Evolutionary conservation across 2,113 vertebrate genomes (phyloP).

Genomic region (Xyrauchen texanus): DNA sequence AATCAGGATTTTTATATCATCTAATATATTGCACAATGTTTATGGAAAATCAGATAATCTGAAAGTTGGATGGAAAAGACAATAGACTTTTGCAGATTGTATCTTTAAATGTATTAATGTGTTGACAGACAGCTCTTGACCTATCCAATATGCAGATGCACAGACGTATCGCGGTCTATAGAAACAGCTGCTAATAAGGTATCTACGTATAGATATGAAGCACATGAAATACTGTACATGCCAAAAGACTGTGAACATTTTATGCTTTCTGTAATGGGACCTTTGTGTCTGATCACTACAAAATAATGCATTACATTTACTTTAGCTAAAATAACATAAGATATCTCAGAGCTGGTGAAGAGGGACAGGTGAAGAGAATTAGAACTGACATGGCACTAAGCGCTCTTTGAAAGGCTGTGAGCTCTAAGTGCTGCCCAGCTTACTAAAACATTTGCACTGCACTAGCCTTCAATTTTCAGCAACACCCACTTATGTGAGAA

Average conservation of each 20-base stretch:
- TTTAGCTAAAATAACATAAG: constrained; percentile 17
- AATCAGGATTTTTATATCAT: no score
- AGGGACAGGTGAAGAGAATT: constrained; percentile 27
- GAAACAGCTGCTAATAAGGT: no score
- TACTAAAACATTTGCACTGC: constrained; percentile 21
- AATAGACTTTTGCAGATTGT: no score
- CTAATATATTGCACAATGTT: no score
- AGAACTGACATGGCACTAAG: constrained; percentile 35
- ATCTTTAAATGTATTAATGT: no score
- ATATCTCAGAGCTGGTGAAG: constrained; percentile 25
- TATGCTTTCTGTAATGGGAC: background rate
- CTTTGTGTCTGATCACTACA: background rate
- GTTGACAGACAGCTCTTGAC: no score
- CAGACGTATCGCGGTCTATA: no score
- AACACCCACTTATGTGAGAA: background rate
- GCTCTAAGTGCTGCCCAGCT: constrained; percentile 20
- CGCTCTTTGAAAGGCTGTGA: constrained; percentile 38
- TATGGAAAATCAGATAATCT: no score
- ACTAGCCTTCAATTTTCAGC: constrained; percentile 31
- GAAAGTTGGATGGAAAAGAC: no score
- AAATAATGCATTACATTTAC: constrained; percentile 26
- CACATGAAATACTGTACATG: background rate
- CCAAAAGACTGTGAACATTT: background rate
- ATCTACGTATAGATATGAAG: no score
- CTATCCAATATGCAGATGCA: no score